phyloP scores from a whole-genome alignment of 1,140 invertebrate species.

The Dryas iulia region DNA sequence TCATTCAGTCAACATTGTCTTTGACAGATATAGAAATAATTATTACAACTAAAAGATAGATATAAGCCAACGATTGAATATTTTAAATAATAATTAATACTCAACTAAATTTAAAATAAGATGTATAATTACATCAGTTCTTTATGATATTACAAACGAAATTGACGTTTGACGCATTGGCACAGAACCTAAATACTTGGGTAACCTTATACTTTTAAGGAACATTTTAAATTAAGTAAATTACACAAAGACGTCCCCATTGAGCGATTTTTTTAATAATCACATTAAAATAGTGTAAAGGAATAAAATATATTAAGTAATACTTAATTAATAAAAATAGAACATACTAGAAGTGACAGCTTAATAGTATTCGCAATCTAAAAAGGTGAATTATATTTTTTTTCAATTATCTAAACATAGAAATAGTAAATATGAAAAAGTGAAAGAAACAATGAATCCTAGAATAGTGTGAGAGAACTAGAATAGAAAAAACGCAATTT shows the following conservation, averaged over 20 bases:
- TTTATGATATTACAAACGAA: not conserved
- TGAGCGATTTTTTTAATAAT: constrained; percentile 29
- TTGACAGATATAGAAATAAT: constrained; percentile 46
- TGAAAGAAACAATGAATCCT: not conserved
- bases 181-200: constrained; percentile 28
- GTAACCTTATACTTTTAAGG: constrained; percentile 18
- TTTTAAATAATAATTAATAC: constrained; percentile 49
- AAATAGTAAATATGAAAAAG: not conserved
- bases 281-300: constrained; percentile 22
- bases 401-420: not conserved
- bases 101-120: constrained; percentile 53
- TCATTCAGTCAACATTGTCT: constrained; percentile 73
- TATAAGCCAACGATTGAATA: constrained; percentile 50
- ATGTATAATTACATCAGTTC: constrained; percentile 4
- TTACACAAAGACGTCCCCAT: constrained; percentile 30
- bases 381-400: not conserved
- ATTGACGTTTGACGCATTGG: constrained; percentile 16
- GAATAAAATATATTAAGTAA: constrained; percentile 38
- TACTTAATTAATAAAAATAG: constrained; percentile 38
- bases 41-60: constrained; percentile 44
- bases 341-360: constrained; percentile 31
- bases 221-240: constrained; percentile 29
- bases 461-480: not conserved
- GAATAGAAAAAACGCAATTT: constrained; percentile 13
- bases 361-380: not conserved